Conservation (phyloP, 2,888 invertebrate species). For the Serrognathus titanus region DNA sequence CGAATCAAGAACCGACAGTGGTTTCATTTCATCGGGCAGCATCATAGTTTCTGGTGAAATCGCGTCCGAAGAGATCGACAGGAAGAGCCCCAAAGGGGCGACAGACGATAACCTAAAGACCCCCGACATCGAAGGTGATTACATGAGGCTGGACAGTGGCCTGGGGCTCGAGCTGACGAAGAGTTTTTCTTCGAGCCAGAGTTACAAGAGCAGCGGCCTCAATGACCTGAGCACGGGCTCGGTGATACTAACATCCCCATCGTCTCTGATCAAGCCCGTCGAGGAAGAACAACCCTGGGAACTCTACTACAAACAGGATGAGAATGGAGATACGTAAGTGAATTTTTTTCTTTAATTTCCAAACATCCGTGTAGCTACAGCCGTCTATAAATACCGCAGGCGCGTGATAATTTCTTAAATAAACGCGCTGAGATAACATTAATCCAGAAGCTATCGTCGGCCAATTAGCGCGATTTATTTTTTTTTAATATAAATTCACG, state of each 20-base stretch:
- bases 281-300: slow-evolving; percentile 54
- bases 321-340: slow-evolving; percentile 87
- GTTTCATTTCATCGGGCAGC: slow-evolving; percentile 43
- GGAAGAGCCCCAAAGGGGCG: slow-evolving; percentile 5
- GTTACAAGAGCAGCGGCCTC: slow-evolving; percentile 47
- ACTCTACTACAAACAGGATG: slow-evolving; percentile 71
- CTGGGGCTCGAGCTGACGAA: slow-evolving; percentile 59
- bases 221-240: slow-evolving; percentile 40
- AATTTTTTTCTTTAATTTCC: background rate
- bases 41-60: slow-evolving; percentile 39
- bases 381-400: no score
- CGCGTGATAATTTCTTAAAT: no score
- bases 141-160: slow-evolving; percentile 66
- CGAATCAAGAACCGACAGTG: slow-evolving; percentile 40
- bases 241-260: slow-evolving; percentile 18
- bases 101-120: slow-evolving; percentile 4
- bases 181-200: slow-evolving; percentile 57
- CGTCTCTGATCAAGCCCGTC: slow-evolving; percentile 18
- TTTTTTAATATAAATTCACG: no score
- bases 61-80: slow-evolving; percentile 29
- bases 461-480: no score
- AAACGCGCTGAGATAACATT: no score
- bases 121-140: slow-evolving; percentile 15
- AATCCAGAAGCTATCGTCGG: no score
- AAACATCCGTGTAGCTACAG: background rate